Evolutionary conservation across 2,888 invertebrate species (phyloP).

Genomic region (Rhamphomyia laevipes): DNA sequence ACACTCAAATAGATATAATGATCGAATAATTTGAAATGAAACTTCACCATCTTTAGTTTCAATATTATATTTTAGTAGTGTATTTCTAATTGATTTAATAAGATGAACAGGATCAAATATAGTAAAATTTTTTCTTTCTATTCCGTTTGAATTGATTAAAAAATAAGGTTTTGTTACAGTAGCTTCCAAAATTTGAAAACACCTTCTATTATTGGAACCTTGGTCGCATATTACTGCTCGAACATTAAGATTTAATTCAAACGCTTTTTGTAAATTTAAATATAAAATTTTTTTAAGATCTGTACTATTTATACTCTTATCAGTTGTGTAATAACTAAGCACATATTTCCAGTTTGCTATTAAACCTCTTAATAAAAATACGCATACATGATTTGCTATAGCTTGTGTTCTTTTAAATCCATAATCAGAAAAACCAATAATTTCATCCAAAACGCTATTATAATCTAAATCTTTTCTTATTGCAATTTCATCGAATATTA

Average conservation of each 20-base stretch:
- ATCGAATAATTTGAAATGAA: background rate
- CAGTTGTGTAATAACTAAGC: no score
- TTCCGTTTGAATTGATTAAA: background rate
- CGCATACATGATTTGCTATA: no score
- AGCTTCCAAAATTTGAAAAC: background rate
- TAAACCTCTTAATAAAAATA: no score
- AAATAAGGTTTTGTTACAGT: background rate
- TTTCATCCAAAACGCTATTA: background rate
- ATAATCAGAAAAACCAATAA: no score
- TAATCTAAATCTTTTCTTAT: background rate
- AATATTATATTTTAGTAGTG: background rate
- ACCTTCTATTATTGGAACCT: background rate
- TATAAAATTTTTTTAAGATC: no score
- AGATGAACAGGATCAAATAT: background rate
- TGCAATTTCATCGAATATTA: background rate
- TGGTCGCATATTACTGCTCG: background rate
- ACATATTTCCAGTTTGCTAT: no score
- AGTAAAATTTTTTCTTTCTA: background rate
- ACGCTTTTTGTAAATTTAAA: background rate
- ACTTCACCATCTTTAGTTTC: background rate
- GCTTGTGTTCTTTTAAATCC: no score
- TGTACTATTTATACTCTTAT: no score
- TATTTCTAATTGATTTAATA: background rate
- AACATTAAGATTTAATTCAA: background rate
- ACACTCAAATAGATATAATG: no score